Conservation (phyloP, 2,113 vertebrate species). For the Artemisiospiza belli region DNA sequence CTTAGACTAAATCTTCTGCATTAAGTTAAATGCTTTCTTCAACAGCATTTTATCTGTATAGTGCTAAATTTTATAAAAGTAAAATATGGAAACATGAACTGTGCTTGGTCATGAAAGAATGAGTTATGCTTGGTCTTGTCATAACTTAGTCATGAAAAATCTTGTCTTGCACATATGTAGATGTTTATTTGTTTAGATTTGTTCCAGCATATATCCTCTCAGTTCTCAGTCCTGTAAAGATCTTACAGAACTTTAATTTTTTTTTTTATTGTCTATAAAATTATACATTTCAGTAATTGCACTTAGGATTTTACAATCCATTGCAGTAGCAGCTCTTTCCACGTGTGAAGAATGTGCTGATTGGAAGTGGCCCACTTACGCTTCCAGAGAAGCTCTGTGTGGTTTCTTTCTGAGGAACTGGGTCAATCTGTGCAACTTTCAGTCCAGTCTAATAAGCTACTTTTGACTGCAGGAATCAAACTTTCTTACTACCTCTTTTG, state of each 20-base stretch:
- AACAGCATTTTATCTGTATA: not conserved
- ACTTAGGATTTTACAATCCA: not conserved
- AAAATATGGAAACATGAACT: not conserved
- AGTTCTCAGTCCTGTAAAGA: not conserved
- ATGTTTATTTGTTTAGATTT: not conserved
- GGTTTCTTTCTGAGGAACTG: not conserved
- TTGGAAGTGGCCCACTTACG: not conserved
- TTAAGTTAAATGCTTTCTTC: not conserved
- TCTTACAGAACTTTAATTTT: not conserved
- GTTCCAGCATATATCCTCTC: not conserved
- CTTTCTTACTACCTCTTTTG: not conserved
- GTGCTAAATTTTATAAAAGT: not conserved
- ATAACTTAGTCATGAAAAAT: not conserved
- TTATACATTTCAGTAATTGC: not conserved
- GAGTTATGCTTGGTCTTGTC: not conserved
- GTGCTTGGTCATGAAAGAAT: not conserved
- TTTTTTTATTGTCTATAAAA: not conserved
- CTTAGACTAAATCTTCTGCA: not conserved
- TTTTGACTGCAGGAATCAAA: not conserved
- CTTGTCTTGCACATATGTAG: not conserved
- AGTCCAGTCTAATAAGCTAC: not conserved
- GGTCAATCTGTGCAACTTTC: not conserved
- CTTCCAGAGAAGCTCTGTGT: not conserved
- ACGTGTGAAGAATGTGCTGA: not conserved
- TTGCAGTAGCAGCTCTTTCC: not conserved